Evolutionary conservation across 2,888 invertebrate genomes (phyloP).

Genomic region (Slavum lentiscoides): DNA sequence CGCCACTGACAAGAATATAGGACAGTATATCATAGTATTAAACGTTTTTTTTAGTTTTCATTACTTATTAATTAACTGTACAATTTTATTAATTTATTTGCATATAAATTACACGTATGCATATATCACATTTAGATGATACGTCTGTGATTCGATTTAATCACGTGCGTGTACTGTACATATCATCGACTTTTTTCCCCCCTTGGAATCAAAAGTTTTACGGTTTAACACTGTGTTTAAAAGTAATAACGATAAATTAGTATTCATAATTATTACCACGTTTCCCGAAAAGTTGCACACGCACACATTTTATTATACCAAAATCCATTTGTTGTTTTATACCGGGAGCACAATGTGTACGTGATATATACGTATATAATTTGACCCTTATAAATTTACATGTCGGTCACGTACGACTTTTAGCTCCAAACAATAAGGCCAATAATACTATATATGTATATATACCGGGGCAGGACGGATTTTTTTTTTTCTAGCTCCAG

Average conservation of each 20-base stretch:
- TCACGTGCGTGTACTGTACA: background rate
- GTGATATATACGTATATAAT: constrained; percentile 20
- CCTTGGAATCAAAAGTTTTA: background rate
- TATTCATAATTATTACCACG: constrained; percentile 24
- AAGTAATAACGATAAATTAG: constrained; percentile 30
- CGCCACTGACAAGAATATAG: background rate
- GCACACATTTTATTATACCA: constrained; percentile 9
- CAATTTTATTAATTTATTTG: too few species aligned
- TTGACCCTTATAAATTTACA: constrained; percentile 46
- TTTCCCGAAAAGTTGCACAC: constrained; percentile 20
- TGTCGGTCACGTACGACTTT: constrained; percentile 50
- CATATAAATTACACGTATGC: too few species aligned
- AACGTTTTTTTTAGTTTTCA: too few species aligned
- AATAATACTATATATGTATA: constrained; percentile 10
- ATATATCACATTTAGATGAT: too few species aligned
- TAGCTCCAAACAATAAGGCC: constrained; percentile 51
- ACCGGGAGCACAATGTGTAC: background rate
- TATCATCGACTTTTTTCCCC: background rate
- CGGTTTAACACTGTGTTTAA: constrained; percentile 14
- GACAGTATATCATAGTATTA: background rate
- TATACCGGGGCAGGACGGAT: constrained; percentile 5
- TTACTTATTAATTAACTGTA: too few species aligned
- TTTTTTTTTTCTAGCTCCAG: constrained; percentile 37
- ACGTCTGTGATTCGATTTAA: too few species aligned
- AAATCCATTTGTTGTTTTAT: constrained; percentile 30